These are phyloP conservation scores for Dreissena rostriformis DNA, from an alignment of 1,140 invertebrate species.

Conservation along the genomic window DNA sequence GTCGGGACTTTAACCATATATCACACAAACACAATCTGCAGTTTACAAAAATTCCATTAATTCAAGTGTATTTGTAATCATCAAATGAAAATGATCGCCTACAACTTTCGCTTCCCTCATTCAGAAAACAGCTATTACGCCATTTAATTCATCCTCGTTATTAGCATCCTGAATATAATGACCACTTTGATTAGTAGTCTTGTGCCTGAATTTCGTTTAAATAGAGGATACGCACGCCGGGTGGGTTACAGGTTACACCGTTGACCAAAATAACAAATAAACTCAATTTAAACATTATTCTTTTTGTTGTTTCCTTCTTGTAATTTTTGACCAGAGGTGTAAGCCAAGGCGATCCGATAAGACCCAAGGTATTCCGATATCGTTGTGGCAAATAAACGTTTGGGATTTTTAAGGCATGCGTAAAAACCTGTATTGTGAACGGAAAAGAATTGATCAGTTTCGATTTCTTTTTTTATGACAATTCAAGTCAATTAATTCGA, in stretches of 20 bases:
- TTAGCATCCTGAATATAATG: too few relatives aligned
- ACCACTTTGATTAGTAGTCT: too few relatives aligned
- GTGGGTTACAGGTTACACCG: slow-evolving; percentile 38
- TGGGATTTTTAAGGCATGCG: neutral
- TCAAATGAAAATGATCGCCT: too few relatives aligned
- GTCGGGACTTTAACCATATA: too few relatives aligned
- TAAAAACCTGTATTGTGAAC: slow-evolving; percentile 18
- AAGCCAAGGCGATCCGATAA: slow-evolving; percentile 24
- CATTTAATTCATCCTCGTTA: too few relatives aligned
- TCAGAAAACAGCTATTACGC: too few relatives aligned
- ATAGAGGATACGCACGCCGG: slow-evolving; percentile 32
- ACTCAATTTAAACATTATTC: slow-evolving; percentile 50
- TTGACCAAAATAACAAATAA: slow-evolving; percentile 45
- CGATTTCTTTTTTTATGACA: slow-evolving; percentile 41
- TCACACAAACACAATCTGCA: too few relatives aligned
- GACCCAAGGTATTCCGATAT: slow-evolving; percentile 41
- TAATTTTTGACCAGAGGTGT: neutral
- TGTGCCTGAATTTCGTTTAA: neutral
- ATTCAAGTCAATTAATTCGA: neutral
- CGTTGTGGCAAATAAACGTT: slow-evolving; percentile 10
- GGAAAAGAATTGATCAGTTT: slow-evolving; percentile 16
- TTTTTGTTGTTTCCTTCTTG: neutral
- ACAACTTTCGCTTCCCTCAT: too few relatives aligned
- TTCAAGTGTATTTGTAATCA: too few relatives aligned
- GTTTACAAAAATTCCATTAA: too few relatives aligned